Percentiles rank a stretch among this genome's conserved stretches.
Conservation (phyloP, 2,888 invertebrate species). For the Neria commutata region DNA sequence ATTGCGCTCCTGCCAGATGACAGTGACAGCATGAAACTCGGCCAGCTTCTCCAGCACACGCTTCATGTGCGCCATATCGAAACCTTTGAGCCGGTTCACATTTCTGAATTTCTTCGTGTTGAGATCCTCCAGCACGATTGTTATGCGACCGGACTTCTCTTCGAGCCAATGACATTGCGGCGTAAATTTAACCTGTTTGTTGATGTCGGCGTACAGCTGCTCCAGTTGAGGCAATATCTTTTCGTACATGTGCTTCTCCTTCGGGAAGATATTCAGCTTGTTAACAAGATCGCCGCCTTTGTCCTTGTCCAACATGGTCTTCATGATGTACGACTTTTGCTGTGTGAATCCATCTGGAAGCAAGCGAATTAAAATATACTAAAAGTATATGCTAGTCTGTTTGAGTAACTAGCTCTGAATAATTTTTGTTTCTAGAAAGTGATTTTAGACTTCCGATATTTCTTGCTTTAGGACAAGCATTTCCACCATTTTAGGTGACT, state of each 20-base stretch:
- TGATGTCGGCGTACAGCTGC: conserved; percentile 45
- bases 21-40: conserved; percentile 58
- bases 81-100: conserved; percentile 53
- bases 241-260: conserved; percentile 55
- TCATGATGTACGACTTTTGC: conserved; percentile 53
- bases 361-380: conserved; percentile 4
- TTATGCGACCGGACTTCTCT: conserved; percentile 45
- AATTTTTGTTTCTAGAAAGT: too few relatives aligned
- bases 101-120: conserved; percentile 49
- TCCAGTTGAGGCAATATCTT: conserved; percentile 52
- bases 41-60: conserved; percentile 54
- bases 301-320: conserved; percentile 49
- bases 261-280: conserved; percentile 54
- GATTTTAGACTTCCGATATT: too few relatives aligned
- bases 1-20: conserved; percentile 45
- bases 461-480: too few relatives aligned
- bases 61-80: conserved; percentile 53
- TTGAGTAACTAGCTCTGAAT: too few relatives aligned
- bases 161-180: conserved; percentile 53
- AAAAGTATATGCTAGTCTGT: too few relatives aligned
- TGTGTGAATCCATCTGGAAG: conserved; percentile 47
- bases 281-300: conserved; percentile 48
- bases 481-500: too few relatives aligned
- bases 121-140: conserved; percentile 55
- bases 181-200: conserved; percentile 44